Conservation (phyloP, 2,113 vertebrate genomes). For the Centropus unirufus region DNA sequence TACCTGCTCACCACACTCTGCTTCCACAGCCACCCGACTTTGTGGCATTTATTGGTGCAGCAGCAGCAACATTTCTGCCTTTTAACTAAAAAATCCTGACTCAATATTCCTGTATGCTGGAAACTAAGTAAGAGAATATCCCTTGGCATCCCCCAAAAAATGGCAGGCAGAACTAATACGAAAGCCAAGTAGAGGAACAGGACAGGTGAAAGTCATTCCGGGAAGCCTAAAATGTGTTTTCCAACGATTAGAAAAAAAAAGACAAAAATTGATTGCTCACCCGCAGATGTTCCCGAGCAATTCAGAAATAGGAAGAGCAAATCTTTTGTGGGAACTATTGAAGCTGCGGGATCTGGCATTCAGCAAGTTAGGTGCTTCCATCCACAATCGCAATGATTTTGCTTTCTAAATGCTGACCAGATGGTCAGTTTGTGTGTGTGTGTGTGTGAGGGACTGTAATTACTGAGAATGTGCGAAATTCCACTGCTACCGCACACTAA, state of each 20-base stretch:
- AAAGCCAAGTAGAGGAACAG: background rate
- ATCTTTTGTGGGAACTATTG: background rate
- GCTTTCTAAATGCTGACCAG: background rate
- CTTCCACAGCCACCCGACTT: background rate
- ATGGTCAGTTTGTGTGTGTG: background rate
- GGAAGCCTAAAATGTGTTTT: constrained; percentile 25
- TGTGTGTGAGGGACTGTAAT: background rate
- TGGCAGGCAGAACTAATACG: background rate
- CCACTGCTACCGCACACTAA: background rate
- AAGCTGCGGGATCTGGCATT: background rate
- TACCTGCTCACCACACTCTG: background rate
- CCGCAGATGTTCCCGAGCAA: constrained; percentile 13
- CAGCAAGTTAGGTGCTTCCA: background rate
- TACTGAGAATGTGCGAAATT: background rate
- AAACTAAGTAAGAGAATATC: background rate
- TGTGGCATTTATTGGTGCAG: accelerated
- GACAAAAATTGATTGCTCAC: background rate
- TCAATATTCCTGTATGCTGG: background rate
- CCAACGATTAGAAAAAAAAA: background rate
- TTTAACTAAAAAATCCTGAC: background rate
- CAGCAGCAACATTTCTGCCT: background rate
- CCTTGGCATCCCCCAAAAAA: background rate
- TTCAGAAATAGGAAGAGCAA: background rate
- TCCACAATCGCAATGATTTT: background rate
- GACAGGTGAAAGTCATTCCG: constrained; percentile 18